A percentile compares a stretch with the other conserved stretches of the same genome.
Evolutionary conservation across 2,888 invertebrate genomes (phyloP).

Genomic region (Sicus ferrugineus): DNA sequence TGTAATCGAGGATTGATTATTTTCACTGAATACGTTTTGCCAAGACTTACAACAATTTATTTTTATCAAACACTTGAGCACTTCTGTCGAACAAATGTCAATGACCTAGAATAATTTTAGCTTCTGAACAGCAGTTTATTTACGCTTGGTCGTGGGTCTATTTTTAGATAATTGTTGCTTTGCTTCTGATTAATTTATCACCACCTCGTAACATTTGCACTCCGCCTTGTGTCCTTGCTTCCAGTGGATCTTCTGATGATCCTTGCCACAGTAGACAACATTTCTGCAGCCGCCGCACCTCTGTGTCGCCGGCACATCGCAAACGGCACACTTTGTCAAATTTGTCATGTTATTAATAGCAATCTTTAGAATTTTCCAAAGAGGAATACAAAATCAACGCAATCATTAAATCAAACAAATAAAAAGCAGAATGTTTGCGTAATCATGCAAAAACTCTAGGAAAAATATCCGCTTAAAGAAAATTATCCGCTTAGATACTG

Average conservation of each 20-base stretch:
- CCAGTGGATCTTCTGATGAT: slow-evolving; percentile 79
- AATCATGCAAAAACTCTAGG: slow-evolving; percentile 36
- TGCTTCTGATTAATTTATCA: too few species aligned
- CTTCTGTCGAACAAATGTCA: too few species aligned
- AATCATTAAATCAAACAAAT: background rate
- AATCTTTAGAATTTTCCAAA: background rate
- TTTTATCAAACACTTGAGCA: too few species aligned
- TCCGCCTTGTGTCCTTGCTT: slow-evolving; percentile 72
- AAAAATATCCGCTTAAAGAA: background rate
- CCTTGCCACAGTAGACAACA: slow-evolving; percentile 75
- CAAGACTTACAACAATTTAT: too few species aligned
- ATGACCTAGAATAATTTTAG: too few species aligned
- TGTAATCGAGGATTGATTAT: too few species aligned
- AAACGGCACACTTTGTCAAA: slow-evolving; percentile 69
- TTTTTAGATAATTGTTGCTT: too few species aligned
- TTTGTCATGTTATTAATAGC: slow-evolving; percentile 35
- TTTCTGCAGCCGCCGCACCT: slow-evolving; percentile 75
- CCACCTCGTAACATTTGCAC: slow-evolving; percentile 68
- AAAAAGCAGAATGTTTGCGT: slow-evolving; percentile 42
- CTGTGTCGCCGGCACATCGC: slow-evolving; percentile 70
- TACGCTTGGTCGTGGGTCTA: too few species aligned
- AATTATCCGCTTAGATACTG: too few species aligned
- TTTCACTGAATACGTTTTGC: too few species aligned
- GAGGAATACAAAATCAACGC: background rate
- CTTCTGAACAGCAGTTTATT: too few species aligned